Conservation (phyloP, 2,113 vertebrate species). For the Lynx canadensis region DNA sequence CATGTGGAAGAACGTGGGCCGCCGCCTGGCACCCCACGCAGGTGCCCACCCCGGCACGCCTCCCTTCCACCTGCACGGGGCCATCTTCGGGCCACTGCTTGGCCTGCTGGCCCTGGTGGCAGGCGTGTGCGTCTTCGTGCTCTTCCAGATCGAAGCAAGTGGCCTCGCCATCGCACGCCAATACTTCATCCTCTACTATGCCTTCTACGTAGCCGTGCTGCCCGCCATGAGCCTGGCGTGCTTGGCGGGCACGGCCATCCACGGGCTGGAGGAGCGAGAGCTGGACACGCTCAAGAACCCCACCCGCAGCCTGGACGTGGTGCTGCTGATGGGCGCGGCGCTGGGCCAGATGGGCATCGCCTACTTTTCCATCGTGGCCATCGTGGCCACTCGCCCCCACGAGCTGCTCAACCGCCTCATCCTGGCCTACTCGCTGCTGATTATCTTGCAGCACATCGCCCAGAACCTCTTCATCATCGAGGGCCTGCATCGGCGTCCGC, state of each 20-base stretch:
- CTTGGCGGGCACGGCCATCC: conserved; percentile 85
- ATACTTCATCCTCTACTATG: conserved; percentile 90
- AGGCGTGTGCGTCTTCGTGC: conserved; percentile 87
- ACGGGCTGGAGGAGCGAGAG: conserved; percentile 86
- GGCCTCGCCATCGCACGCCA: conserved; percentile 38
- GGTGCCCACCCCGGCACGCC: not conserved
- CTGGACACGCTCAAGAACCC: conserved; percentile 89
- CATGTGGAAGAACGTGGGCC: conserved; percentile 95
- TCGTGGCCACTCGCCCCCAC: conserved; percentile 81
- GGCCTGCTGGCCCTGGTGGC: conserved; percentile 83
- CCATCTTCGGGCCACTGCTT: conserved; percentile 86
- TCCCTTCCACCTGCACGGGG: conserved; percentile 82
- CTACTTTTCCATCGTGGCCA: conserved; percentile 94
- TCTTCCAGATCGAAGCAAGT: conserved; percentile 90
- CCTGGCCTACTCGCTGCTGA: conserved; percentile 90
- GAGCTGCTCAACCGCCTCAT: conserved; percentile 87
- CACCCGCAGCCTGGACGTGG: conserved; percentile 91
- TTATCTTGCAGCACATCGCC: conserved; percentile 90
- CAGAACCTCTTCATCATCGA: conserved; percentile 96
- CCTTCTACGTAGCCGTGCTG: conserved; percentile 88
- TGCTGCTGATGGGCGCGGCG: conserved; percentile 89
- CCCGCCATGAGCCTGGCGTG: conserved; percentile 88
- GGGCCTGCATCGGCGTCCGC: conserved; percentile 88
- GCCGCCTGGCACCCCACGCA: conserved; percentile 66
- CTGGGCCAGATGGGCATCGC: conserved; percentile 90